These are phyloP conservation scores for Glaucomys volans DNA, from an alignment of 2,113 vertebrate species.

Conservation along the genomic window DNA sequence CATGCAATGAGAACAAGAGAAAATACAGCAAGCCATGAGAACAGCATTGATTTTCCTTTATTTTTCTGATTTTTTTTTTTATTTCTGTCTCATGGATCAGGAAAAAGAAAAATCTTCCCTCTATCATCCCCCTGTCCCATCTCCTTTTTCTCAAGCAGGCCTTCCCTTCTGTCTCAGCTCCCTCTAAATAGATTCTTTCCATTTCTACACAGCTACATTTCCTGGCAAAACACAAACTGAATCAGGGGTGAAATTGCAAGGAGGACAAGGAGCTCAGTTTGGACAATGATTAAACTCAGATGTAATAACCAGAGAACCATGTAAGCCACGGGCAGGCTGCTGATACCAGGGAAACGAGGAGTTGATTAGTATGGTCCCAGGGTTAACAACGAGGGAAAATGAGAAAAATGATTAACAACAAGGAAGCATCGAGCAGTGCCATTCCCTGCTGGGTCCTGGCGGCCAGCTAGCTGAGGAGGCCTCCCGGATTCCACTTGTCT, in stretches of 20 bases:
- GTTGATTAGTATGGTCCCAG: slow-evolving; percentile 75
- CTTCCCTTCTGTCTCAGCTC: not conserved
- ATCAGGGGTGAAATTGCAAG: slow-evolving; percentile 68
- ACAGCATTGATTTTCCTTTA: not conserved
- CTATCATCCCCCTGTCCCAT: not conserved
- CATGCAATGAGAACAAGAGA: not conserved
- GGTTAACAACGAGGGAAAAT: slow-evolving; percentile 78
- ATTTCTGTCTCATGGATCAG: not conserved
- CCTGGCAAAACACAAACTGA: slow-evolving; percentile 70
- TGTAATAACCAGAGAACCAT: slow-evolving; percentile 75
- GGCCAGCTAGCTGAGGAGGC: not conserved
- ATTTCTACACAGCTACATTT: slow-evolving; percentile 57
- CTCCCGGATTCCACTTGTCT: not conserved
- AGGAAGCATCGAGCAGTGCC: slow-evolving; percentile 51
- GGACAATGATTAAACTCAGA: slow-evolving; percentile 79
- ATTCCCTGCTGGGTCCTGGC: slow-evolving; percentile 53
- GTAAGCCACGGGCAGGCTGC: slow-evolving; percentile 70
- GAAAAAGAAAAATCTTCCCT: not conserved
- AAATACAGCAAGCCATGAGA: not conserved
- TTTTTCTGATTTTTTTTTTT: not conserved
- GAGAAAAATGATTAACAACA: slow-evolving; percentile 81
- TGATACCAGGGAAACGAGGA: slow-evolving; percentile 49
- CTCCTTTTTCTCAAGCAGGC: not conserved
- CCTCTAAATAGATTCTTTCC: slow-evolving; percentile 50
- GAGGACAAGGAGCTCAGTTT: slow-evolving; percentile 67